Evolutionary conservation across 37 sponge, comb jelly and placozoan genomes (phyloP).

Genomic region (Beroe ovata): DNA sequence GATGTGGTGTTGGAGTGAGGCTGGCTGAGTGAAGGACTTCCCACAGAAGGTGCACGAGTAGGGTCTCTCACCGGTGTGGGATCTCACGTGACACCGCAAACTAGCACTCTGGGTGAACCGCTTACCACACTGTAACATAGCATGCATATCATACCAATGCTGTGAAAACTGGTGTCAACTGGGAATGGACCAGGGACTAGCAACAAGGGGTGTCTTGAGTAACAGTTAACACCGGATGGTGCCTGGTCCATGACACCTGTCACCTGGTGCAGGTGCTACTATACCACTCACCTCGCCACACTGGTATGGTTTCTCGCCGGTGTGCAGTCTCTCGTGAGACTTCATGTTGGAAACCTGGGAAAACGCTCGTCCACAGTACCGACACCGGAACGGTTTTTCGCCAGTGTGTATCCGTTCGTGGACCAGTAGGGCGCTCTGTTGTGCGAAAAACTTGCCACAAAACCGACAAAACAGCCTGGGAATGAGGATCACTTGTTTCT

Average conservation of each 20-base stretch:
- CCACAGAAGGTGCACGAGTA: conserved; percentile 21
- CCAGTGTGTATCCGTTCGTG: conserved; percentile 46
- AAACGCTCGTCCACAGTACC: conserved; percentile 14
- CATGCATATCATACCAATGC: no score
- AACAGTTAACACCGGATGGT: no score
- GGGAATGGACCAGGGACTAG: no score
- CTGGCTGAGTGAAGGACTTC: conserved; percentile 53
- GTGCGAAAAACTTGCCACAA: conserved; percentile 27
- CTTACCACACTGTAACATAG: conserved; percentile 51
- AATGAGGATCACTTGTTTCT: background rate
- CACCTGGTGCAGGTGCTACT: no score
- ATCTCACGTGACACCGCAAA: conserved; percentile 59
- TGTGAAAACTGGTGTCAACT: no score
- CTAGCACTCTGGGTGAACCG: conserved; percentile 61
- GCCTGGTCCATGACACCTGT: no score
- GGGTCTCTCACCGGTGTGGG: conserved; percentile 65
- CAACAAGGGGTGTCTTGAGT: no score
- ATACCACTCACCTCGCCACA: conserved; percentile 1
- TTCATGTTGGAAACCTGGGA: conserved; percentile 33
- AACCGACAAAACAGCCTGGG: conserved; percentile 35
- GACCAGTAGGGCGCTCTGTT: conserved; percentile 40
- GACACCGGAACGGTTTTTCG: conserved; percentile 1
- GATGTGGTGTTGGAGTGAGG: conserved; percentile 63
- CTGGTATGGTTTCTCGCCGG: conserved; percentile 36
- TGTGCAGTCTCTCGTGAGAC: conserved; percentile 19